Base-by-base conservation (phyloP, 2,113 vertebrate species). In the Oxyura jamaicensis region DNA sequence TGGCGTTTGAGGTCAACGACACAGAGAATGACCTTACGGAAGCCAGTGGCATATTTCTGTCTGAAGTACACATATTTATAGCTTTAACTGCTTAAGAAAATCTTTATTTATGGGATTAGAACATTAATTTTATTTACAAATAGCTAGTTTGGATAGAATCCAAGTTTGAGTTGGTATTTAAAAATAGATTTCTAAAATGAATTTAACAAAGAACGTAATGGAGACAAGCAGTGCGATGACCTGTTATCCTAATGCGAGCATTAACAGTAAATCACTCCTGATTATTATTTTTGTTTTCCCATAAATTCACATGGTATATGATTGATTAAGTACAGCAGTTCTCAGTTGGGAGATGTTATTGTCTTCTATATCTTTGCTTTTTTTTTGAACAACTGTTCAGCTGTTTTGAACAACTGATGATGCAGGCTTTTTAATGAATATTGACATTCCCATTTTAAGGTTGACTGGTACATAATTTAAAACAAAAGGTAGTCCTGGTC, bases 241-340 rank as follows among this genome's bases (percentile, higher is more conserved):
- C 76, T 75, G 79, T 94, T 93, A 36, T 44, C 31, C 72, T 84
- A 79, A 50, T 86, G 55, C 19, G 87, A 28, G 67, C 20, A 22
- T 79, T 85, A 87, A 69, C 36, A 75, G 48, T 77, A 74, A 75
- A 71, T 94, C 56, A 31, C 52, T 85, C 72, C 39, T 91, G 42
- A 86, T 94, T 58, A 59, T 69, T 87, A 48, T 81, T 93, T 95
- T 88, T 95, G 55, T 60, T 56, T 89, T 83, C 56, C 44, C 44
- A 29, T 89, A 59, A 76, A 78, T 83, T 92, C 55, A 74, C 13
- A 52, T 56, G n/a, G 18, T 42, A 11, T 77, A 33, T 86, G 83
- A 92, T 92, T 86, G 83, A 87, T 95, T 69, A 31, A 80, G 13
- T 15, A n/a, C 39, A 72, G 3, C 0, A 7, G 33, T 88, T 91